These are phyloP conservation scores for Neelides sp. DNA, from an alignment of 1,140 invertebrate species.

Conservation along the genomic window DNA sequence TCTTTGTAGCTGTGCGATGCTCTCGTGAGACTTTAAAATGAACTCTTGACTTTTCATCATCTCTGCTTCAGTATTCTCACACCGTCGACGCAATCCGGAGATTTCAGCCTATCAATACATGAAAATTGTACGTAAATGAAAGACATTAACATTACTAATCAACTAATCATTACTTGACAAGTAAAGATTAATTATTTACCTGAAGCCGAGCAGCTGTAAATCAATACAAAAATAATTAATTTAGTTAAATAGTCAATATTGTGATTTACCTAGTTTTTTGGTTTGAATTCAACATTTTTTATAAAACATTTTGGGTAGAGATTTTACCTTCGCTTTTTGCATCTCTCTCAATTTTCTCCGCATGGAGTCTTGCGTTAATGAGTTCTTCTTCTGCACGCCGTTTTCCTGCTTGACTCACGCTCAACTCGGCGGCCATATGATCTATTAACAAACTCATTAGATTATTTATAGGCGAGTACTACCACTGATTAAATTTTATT, in stretches of 20 bases:
- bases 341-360: slow-evolving; percentile 55
- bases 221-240: no score
- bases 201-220: slow-evolving; percentile 47
- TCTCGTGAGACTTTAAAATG: slow-evolving; percentile 57
- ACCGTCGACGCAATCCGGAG: slow-evolving; percentile 56
- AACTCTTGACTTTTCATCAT: slow-evolving; percentile 59
- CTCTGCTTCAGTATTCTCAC: slow-evolving; percentile 63
- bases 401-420: slow-evolving; percentile 55
- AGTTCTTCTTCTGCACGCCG: slow-evolving; percentile 62
- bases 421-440: slow-evolving; percentile 57
- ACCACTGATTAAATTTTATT: background rate
- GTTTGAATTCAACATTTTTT: no score
- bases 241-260: no score
- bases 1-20: slow-evolving; percentile 60
- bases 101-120: slow-evolving; percentile 47
- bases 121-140: slow-evolving; percentile 1
- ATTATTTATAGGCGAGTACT: background rate
- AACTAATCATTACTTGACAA: background rate
- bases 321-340: slow-evolving; percentile 58
- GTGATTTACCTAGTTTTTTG: no score
- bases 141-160: background rate
- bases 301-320: no score
- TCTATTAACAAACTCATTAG: slow-evolving; percentile 41
- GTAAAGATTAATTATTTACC: slow-evolving; percentile 6
- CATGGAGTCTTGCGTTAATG: slow-evolving; percentile 44